phyloP scores from a whole-genome alignment of 2,113 vertebrate genomes.

The Gadus chalcogrammus region DNA sequence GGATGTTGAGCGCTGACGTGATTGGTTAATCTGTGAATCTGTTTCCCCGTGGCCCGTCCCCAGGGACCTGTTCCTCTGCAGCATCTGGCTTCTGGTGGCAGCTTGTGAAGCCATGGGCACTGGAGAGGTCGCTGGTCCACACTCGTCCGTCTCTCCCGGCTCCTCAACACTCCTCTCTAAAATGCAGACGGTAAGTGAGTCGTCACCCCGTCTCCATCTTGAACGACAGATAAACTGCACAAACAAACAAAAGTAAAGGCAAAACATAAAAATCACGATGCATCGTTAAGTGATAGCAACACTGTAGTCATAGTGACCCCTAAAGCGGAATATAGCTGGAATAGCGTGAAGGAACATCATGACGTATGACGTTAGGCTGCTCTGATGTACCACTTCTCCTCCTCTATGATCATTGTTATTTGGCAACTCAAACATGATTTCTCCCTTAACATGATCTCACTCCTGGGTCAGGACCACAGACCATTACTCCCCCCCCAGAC shows the following conservation, averaged over 20 bases:
- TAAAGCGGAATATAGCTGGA: constrained; percentile 31
- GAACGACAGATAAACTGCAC: background rate
- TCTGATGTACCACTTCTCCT: constrained; percentile 12
- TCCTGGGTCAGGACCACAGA: background rate
- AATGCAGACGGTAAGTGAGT: too few species aligned
- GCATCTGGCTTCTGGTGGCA: constrained; percentile 40
- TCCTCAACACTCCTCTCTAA: too few species aligned
- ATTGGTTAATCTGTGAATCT: background rate
- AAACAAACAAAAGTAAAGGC: background rate
- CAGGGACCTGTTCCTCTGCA: constrained; percentile 37
- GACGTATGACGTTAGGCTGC: too few species aligned
- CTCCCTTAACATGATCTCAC: constrained; percentile 21
- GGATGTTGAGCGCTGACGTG: constrained; percentile 12
- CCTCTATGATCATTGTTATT: constrained; percentile 14
- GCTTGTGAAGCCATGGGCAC: constrained; percentile 29
- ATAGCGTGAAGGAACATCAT: background rate
- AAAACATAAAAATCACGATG: background rate
- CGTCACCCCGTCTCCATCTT: too few species aligned
- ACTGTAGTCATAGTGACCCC: constrained; percentile 47
- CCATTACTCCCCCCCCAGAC: too few species aligned
- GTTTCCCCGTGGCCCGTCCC: constrained; percentile 21
- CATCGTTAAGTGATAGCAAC: too few species aligned
- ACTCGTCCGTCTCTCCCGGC: too few species aligned
- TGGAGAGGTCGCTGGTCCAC: too few species aligned
- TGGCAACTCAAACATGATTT: constrained; percentile 27